A percentile compares a stretch with the other conserved stretches of the same genome.
Evolutionary conservation across 2,113 vertebrate species (phyloP).

Genomic region (Solea solea): DNA sequence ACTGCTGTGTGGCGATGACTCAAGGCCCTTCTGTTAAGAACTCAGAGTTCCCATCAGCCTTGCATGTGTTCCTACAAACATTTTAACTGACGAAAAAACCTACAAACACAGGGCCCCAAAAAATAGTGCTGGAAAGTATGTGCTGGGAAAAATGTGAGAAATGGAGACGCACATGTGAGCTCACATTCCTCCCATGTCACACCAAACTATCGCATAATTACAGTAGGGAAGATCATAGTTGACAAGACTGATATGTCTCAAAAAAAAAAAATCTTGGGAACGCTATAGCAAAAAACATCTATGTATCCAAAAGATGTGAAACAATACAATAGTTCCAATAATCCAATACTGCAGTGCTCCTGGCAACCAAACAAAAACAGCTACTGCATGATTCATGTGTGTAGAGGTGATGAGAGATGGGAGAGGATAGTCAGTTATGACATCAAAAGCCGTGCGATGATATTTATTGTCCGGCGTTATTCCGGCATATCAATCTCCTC

Average conservation of each 20-base stretch:
- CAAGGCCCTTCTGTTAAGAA: conserved; percentile 80
- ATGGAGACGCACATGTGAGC: not conserved
- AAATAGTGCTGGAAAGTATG: conserved; percentile 18
- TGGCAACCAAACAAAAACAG: conserved; percentile 50
- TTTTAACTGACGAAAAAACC: conserved; percentile 69
- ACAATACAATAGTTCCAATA: conserved; percentile 1
- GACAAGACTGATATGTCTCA: conserved; percentile 29
- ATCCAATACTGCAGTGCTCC: conserved; percentile 31
- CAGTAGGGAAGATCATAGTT: conserved; percentile 27
- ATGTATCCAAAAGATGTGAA: conserved; percentile 1
- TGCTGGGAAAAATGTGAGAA: not conserved
- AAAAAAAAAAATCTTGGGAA: conserved; percentile 24
- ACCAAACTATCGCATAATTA: conserved; percentile 24
- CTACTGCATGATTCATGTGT: conserved; percentile 60
- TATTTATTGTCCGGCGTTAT: conserved; percentile 47
- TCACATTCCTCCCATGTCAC: conserved; percentile 29
- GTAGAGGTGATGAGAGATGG: conserved; percentile 54
- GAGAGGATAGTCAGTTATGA: conserved; percentile 46
- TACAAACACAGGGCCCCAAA: conserved; percentile 53
- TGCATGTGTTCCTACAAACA: conserved; percentile 78
- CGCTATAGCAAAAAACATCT: too few relatives aligned
- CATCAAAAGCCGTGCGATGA: conserved; percentile 47
- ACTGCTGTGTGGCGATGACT: conserved; percentile 71
- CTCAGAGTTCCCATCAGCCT: conserved; percentile 78
- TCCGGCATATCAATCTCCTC: conserved; percentile 39